phyloP scores from a whole-genome alignment of 2,797 vertebrate species.

The Stomatorhinus walkeri region DNA sequence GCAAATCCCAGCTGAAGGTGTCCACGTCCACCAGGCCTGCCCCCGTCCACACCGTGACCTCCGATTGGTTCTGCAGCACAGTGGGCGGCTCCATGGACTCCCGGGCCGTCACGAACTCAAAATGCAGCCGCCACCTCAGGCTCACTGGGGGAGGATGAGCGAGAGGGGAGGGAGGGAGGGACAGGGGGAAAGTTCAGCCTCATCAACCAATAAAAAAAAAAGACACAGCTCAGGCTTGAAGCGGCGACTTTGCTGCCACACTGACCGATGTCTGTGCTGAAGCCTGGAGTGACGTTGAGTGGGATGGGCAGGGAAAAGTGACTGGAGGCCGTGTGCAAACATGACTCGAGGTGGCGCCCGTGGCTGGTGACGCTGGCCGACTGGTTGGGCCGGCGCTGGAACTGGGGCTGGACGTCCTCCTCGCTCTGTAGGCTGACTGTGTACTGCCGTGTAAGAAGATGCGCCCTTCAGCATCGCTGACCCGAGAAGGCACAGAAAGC shows the following conservation, averaged over 20 bases:
- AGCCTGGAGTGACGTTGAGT: constrained; percentile 87
- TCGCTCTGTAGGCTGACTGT: constrained; percentile 92
- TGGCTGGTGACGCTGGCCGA: constrained; percentile 74
- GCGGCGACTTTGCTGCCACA: not conserved
- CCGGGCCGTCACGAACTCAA: constrained; percentile 87
- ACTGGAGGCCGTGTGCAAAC: constrained; percentile 86
- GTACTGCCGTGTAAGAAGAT: constrained; percentile 61
- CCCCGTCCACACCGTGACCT: constrained; percentile 79
- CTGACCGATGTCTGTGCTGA: constrained; percentile 83
- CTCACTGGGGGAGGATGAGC: constrained; percentile 60
- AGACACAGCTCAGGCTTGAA: not conserved
- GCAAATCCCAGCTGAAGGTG: constrained; percentile 96
- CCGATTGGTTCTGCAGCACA: constrained; percentile 73
- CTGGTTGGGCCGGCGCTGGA: constrained; percentile 74
- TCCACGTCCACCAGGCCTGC: constrained; percentile 86
- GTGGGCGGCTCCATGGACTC: constrained; percentile 69
- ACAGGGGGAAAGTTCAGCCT: not conserved
- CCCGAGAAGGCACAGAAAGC: not conserved
- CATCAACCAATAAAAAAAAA: not conserved
- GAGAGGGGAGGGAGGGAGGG: not conserved
- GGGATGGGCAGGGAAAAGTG: constrained; percentile 94
- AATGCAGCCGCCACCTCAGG: constrained; percentile 89
- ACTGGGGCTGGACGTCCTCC: constrained; percentile 81
- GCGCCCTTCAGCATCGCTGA: not conserved
- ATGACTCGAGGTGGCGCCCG: constrained; percentile 86